These are phyloP conservation scores for Huso huso DNA, from an alignment of 2,797 vertebrate species.

Conservation along the genomic window DNA sequence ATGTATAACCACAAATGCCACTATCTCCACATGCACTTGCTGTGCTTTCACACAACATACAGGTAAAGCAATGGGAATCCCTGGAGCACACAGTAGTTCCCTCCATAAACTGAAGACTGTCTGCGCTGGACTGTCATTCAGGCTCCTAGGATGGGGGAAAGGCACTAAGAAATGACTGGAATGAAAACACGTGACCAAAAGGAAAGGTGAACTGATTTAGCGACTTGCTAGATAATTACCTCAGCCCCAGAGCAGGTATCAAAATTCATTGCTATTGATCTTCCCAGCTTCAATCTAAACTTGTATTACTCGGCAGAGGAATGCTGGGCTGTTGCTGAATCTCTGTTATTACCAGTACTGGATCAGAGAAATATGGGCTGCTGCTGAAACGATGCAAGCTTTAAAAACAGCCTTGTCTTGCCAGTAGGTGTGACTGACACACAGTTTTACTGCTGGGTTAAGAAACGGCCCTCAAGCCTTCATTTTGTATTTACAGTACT, in stretches of 20 bases:
- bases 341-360: background rate
- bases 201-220: background rate
- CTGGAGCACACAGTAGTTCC: no score
- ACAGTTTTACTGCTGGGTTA: no score
- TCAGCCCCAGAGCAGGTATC: background rate
- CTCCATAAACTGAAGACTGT: background rate
- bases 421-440: no score
- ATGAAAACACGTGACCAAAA: background rate
- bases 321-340: background rate
- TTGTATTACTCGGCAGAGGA: background rate
- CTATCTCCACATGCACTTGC: no score
- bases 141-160: background rate
- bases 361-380: no score
- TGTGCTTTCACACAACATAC: no score
- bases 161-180: background rate
- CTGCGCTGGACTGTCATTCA: background rate
- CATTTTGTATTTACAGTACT: no score
- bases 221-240: background rate
- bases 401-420: no score
- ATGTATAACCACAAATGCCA: no score
- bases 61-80: no score
- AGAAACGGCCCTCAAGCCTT: no score
- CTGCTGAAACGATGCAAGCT: no score
- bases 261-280: slow-evolving; percentile 3
- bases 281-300: background rate